Conservation (phyloP, 2,113 vertebrate genomes). For the Aptenodytes patagonicus region DNA sequence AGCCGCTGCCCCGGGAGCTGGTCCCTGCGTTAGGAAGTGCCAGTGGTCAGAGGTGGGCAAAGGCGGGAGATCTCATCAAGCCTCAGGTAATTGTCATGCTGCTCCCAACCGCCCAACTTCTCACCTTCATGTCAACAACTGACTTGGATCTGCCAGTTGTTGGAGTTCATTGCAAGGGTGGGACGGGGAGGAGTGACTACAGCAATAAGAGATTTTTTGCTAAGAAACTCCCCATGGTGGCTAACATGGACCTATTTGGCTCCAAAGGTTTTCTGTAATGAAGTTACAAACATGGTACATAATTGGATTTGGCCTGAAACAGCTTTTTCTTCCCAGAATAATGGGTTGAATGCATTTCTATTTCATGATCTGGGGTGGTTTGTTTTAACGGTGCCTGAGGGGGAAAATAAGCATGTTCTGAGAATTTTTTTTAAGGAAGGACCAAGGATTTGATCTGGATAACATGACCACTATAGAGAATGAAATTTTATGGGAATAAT, state of each 20-base stretch:
- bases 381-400: neutral
- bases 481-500: neutral
- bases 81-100: neutral
- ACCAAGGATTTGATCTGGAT: neutral
- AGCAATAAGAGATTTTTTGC: neutral
- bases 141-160: neutral
- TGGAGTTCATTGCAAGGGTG: neutral
- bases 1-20: neutral
- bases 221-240: neutral
- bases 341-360: neutral
- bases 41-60: rapidly evolving
- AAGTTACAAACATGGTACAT: neutral
- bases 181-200: neutral
- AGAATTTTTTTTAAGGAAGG: neutral
- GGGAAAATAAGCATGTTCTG: neutral
- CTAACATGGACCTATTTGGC: neutral
- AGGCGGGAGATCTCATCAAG: neutral
- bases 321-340: neutral
- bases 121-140: neutral
- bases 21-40: neutral
- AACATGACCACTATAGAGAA: neutral
- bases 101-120: neutral
- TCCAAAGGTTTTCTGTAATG: neutral
- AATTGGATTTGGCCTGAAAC: neutral
- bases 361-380: neutral